These are phyloP conservation scores for Uropetala carovei DNA, from an alignment of 2,888 invertebrate genomes.

Conservation along the genomic window DNA sequence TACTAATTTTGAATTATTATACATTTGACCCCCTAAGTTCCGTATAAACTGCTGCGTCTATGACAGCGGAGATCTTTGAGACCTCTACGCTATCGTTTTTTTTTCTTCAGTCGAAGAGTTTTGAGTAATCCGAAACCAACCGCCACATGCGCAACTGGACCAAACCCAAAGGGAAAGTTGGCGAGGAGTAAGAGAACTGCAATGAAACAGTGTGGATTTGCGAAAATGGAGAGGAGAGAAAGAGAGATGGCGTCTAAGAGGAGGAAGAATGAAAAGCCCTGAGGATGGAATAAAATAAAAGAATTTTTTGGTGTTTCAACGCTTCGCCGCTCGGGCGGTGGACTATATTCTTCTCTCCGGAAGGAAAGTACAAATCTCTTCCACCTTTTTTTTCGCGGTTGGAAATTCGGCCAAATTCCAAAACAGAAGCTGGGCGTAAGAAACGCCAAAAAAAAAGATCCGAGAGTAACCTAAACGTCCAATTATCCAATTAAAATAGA, in stretches of 20 bases:
- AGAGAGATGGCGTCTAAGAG: background rate
- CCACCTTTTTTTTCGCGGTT: conserved; percentile 43
- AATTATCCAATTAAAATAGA: background rate
- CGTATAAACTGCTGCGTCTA: background rate
- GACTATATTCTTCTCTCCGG: background rate
- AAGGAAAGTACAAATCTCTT: conserved; percentile 49
- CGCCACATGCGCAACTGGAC: conserved; percentile 2
- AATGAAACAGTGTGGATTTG: background rate
- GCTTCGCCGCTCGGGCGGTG: conserved; percentile 19
- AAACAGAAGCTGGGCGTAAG: conserved; percentile 44
- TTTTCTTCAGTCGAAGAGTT: background rate
- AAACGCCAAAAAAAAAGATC: background rate
- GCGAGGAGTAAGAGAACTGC: background rate
- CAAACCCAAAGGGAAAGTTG: conserved; percentile 9
- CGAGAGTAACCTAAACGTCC: background rate
- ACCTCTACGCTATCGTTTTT: background rate
- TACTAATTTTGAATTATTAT: too few relatives aligned
- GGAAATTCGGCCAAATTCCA: conserved; percentile 33
- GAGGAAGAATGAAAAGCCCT: background rate
- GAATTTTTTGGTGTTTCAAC: conserved; percentile 29
- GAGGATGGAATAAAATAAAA: background rate
- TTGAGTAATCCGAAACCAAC: background rate
- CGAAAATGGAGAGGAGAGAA: too few relatives aligned
- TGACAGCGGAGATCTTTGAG: background rate
- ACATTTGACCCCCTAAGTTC: too few relatives aligned